phyloP scores from a whole-genome alignment of 2,797 vertebrate species.

The Mareca penelope region DNA sequence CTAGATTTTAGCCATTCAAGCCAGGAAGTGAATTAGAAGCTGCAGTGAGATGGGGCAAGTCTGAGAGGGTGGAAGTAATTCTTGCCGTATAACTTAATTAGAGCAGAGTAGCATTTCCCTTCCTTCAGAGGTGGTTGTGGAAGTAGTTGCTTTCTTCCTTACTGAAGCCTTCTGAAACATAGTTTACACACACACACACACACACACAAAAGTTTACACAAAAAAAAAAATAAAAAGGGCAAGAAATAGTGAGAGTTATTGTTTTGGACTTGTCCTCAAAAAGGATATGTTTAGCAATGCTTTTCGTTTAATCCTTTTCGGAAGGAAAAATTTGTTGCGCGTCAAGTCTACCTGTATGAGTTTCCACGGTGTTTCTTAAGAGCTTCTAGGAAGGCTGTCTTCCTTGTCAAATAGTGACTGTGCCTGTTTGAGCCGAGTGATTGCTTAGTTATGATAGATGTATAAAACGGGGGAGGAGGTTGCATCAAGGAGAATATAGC shows the following conservation, averaged over 20 bases:
- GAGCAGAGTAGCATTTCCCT: background rate
- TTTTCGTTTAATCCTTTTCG: background rate
- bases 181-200: background rate
- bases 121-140: background rate
- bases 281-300: background rate
- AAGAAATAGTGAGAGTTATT: background rate
- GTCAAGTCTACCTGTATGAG: background rate
- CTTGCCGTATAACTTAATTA: background rate
- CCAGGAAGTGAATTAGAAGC: background rate
- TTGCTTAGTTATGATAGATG: background rate
- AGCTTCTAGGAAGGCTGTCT: background rate
- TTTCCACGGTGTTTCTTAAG: background rate
- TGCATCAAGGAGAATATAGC: background rate
- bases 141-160: background rate
- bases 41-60: background rate
- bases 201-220: background rate
- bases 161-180: background rate
- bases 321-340: background rate
- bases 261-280: background rate
- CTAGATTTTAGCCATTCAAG: background rate
- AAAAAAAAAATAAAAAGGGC: background rate
- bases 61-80: background rate
- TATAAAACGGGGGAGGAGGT: background rate
- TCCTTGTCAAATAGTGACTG: background rate
- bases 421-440: background rate